A percentile compares a stretch with the other conserved stretches of the same genome.
Conservation (phyloP, 2,113 vertebrate genomes). For the Lophochroa leadbeateri region DNA sequence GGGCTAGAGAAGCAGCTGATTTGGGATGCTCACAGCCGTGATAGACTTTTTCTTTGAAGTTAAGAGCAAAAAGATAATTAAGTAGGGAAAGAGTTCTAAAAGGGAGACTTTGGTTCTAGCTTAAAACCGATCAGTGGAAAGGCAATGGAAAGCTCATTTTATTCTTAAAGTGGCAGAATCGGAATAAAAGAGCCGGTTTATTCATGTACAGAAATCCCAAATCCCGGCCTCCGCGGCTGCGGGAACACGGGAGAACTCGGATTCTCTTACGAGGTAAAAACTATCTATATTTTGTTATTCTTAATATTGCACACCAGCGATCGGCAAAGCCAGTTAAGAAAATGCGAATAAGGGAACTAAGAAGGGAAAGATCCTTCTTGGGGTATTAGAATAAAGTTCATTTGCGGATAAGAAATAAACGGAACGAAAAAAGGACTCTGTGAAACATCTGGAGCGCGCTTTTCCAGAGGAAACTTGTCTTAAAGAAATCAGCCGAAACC, state of each 20-base stretch:
- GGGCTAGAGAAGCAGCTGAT: not conserved
- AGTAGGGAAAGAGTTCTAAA: not conserved
- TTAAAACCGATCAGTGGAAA: not conserved
- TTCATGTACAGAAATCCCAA: not conserved
- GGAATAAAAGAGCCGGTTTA: not conserved
- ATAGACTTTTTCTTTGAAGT: fast-evolving
- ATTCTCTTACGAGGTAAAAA: not conserved
- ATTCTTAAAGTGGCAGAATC: not conserved
- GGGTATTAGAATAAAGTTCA: not conserved
- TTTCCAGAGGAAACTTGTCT: not conserved
- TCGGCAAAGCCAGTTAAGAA: not conserved
- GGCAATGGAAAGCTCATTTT: not conserved
- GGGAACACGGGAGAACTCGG: not conserved
- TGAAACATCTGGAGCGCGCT: not conserved
- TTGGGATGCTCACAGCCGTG: fast-evolving
- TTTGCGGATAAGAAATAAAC: not conserved
- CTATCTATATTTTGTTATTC: not conserved
- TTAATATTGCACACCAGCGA: not conserved
- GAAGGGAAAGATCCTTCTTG: not conserved
- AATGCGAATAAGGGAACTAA: not conserved
- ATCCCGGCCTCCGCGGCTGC: not conserved
- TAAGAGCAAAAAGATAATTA: not conserved
- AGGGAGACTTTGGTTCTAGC: not conserved
- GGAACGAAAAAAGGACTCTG: not conserved
- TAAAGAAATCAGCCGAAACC: not conserved